Evolutionary conservation across 1,140 invertebrate species (phyloP).

Genomic region (Helicoverpa armigera): DNA sequence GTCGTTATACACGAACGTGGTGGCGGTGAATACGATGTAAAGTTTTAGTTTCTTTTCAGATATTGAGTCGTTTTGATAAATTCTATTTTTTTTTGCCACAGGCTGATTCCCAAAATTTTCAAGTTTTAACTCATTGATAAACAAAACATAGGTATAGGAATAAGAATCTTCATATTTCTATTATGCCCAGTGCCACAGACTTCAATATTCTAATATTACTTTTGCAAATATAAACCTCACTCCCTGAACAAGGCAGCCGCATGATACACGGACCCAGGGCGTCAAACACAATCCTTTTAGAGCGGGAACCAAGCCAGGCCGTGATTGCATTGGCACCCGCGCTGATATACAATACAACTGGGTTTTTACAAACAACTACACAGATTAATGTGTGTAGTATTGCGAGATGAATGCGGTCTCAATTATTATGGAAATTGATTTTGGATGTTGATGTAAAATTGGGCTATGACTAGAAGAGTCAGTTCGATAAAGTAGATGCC

Average conservation of each 20-base stretch:
- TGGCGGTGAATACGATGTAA: too few relatives aligned
- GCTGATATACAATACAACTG: conserved; percentile 7
- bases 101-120: too few relatives aligned
- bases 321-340: conserved; percentile 41
- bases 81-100: too few relatives aligned
- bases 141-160: too few relatives aligned
- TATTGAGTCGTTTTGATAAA: too few relatives aligned
- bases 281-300: conserved; percentile 39
- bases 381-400: conserved; percentile 20
- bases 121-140: neutral
- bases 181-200: neutral
- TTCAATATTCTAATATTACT: too few relatives aligned
- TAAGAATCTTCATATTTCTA: too few relatives aligned
- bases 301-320: conserved; percentile 37
- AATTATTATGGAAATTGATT: neutral
- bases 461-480: too few relatives aligned
- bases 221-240: too few relatives aligned
- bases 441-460: neutral
- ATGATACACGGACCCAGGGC: conserved; percentile 28
- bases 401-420: conserved; percentile 19
- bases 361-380: conserved; percentile 38
- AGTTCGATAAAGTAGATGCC: too few relatives aligned
- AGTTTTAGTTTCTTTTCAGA: too few relatives aligned
- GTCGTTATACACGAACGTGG: neutral
- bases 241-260: neutral